Evolutionary conservation across 2,797 vertebrate genomes (phyloP), one percentile per base, ranked within the genome.

Genomic region (Coracias cyanogaster): DNA sequence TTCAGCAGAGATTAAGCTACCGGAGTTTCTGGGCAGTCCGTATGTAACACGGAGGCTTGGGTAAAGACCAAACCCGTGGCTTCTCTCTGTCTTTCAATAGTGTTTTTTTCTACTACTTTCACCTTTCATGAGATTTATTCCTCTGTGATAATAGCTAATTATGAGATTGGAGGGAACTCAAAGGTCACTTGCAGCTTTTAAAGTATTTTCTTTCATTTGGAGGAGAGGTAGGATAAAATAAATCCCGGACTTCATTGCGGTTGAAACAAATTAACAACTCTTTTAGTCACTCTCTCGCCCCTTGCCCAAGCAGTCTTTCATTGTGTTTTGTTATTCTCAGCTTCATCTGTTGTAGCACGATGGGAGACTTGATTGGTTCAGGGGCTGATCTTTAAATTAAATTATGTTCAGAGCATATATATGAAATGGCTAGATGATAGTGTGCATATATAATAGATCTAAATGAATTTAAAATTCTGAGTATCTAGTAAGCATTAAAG

Each of bases 1-100:
- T 96, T 76, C 71, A 83, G 39, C 58, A 90, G 55, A 76, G 58
- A 24, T 79, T 39, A 20, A 92, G 51, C 60, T 96, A 69, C 67
- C 83, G 88, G 91, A 86, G 70, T 84, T 91, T 91, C 89, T 90
- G 82, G 89, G 76, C 19, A 3, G 15, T 65, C 7, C 48, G n/a
- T 31, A 9, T 46, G 14, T 46, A 29, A 41, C 19, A 3, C 33
- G 35, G 58, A 77, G 51, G 12, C 8, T 33, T 64, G 24, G 17
- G 22, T n/a, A 43, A 92, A 64, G 17, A 41, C 12, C 58, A 39
- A 73, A 60, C 26, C n/a, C 19, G 1, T 17, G 41, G 15, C 10
- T 43, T 57, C 20, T 55, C 35, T 0, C 1, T 7, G 26, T 41
- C 70, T 43, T 54, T 45, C 33, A 81, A 0, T n/a, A 62, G 26